phyloP scores from a whole-genome alignment of 2,888 invertebrate species.

The Miltochrista miniata region DNA sequence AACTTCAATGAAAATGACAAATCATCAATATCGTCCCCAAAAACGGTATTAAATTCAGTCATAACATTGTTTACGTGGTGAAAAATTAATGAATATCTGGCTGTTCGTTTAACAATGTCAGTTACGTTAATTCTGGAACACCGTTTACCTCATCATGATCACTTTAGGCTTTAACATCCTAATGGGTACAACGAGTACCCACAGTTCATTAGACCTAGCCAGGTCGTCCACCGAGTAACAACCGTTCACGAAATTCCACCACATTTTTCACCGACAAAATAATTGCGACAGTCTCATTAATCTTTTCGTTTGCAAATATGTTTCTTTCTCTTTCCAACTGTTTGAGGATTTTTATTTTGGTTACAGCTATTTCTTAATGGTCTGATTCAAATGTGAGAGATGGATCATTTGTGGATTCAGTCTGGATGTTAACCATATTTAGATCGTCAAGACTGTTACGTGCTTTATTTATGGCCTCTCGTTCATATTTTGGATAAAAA shows the following conservation, averaged over 20 bases:
- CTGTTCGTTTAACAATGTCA: neutral
- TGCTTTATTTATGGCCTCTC: no score
- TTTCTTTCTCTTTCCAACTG: constrained; percentile 15
- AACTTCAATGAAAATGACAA: no score
- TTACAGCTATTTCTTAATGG: constrained; percentile 17
- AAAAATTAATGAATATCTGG: constrained; percentile 8
- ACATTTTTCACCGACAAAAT: constrained; percentile 25
- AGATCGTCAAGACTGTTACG: neutral
- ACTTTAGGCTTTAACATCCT: constrained; percentile 6
- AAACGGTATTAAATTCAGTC: no score
- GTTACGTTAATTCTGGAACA: constrained; percentile 2
- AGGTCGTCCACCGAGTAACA: constrained; percentile 31
- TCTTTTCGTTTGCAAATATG: constrained; percentile 28
- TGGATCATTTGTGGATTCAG: constrained; percentile 5
- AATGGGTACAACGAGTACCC: constrained; percentile 1
- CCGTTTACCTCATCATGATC: constrained; percentile 7
- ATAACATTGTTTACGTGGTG: neutral
- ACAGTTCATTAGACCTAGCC: constrained; percentile 33
- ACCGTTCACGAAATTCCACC: constrained; percentile 14
- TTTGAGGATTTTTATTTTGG: constrained; percentile 28
- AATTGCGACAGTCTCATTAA: constrained; percentile 34
- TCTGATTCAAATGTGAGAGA: constrained; percentile 9
- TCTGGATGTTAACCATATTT: constrained; percentile 6
- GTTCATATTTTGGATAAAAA: no score
- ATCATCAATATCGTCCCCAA: no score